phyloP scores from a whole-genome alignment of 2,797 vertebrate genomes.

The Columba guinea region DNA sequence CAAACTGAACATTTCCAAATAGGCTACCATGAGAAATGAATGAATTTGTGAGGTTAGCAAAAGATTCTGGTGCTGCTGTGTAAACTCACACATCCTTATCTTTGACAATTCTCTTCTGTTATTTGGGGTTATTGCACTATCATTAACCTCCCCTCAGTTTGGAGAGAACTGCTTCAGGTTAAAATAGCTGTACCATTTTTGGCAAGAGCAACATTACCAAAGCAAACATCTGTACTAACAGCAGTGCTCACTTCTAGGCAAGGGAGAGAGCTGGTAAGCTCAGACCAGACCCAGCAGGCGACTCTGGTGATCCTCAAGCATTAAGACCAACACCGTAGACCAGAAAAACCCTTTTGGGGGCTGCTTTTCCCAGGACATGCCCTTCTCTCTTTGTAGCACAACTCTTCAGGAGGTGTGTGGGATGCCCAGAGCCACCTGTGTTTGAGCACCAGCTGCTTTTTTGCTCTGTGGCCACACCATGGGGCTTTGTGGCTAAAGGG shows the following conservation, averaged over 20 bases:
- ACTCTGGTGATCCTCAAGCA: background rate
- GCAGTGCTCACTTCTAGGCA: background rate
- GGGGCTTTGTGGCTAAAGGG: background rate
- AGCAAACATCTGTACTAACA: background rate
- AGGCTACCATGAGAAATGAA: background rate
- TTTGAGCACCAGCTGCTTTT: background rate
- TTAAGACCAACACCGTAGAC: background rate
- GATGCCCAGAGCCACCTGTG: background rate
- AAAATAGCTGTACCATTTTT: background rate
- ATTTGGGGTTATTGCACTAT: background rate
- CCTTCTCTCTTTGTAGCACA: background rate
- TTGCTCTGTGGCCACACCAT: accelerated
- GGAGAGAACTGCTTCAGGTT: background rate
- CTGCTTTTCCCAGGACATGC: background rate
- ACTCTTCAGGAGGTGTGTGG: background rate
- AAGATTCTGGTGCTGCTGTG: background rate
- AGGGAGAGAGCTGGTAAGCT: background rate
- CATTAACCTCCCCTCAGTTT: background rate
- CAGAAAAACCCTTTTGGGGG: background rate
- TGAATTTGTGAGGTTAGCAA: background rate
- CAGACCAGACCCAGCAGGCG: accelerated
- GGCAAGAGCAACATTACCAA: background rate
- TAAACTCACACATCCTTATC: background rate
- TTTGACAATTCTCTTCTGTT: background rate
- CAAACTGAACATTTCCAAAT: background rate